phyloP scores from a whole-genome alignment of 2,888 invertebrate genomes.

The Carcina quercana region DNA sequence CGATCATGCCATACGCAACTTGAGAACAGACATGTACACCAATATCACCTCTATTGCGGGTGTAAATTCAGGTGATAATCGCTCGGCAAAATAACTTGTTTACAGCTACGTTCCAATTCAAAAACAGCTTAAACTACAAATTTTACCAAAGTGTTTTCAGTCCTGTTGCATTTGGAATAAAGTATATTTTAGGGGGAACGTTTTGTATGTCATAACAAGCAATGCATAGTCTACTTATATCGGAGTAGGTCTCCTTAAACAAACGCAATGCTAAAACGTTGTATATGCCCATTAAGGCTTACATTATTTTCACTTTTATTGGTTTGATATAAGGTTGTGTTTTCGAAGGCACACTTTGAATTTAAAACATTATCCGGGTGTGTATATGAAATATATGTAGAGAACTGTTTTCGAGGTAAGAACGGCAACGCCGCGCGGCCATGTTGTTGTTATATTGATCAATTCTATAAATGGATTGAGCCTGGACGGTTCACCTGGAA shows the following conservation, averaged over 20 bases:
- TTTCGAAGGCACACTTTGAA: neutral
- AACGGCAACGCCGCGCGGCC: conserved; percentile 42
- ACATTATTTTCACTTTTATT: neutral
- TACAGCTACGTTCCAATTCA: neutral
- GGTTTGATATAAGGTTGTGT: neutral
- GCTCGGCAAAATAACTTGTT: neutral
- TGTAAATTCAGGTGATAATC: neutral
- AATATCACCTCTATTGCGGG: neutral
- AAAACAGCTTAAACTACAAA: neutral
- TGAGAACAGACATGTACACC: neutral
- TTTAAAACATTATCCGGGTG: neutral
- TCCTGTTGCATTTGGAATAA: neutral
- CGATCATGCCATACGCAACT: conserved; percentile 7
- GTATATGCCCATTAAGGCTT: neutral
- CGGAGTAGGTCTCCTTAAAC: no score
- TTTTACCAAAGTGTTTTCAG: neutral
- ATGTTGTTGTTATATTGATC: conserved; percentile 40
- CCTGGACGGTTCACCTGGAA: conserved; percentile 27
- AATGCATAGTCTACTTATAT: no score
- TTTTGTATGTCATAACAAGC: no score
- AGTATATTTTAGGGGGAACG: neutral
- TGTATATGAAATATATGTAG: conserved; percentile 16
- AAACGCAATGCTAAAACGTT: no score
- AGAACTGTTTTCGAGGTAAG: conserved; percentile 38
- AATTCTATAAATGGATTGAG: conserved; percentile 41